Percentiles rank a stretch among this genome's conserved stretches.
Evolutionary conservation across 2,113 vertebrate species (phyloP).

Genomic region (Sula dactylatra): DNA sequence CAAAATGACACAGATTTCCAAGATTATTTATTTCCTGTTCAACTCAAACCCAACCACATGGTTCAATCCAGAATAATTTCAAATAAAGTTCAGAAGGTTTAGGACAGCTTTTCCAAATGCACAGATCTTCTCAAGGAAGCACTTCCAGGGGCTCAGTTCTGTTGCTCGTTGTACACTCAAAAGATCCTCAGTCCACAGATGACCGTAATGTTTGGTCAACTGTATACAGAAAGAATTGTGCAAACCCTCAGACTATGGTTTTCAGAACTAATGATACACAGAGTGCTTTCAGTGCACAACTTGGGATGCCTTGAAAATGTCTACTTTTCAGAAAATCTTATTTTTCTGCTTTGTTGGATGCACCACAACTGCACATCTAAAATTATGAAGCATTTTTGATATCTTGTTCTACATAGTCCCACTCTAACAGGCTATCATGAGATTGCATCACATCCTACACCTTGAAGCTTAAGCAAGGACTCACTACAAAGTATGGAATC

Average conservation of each 20-base stretch:
- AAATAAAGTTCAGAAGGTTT: neutral
- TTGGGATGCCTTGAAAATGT: neutral
- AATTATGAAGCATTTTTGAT: neutral
- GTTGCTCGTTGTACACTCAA: neutral
- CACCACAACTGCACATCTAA: neutral
- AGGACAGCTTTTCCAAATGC: neutral
- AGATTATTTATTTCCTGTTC: neutral
- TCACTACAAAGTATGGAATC: neutral
- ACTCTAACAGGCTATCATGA: neutral
- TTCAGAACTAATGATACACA: neutral
- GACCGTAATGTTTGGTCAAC: neutral
- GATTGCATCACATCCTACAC: neutral
- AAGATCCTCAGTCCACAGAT: neutral
- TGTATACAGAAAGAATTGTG: neutral
- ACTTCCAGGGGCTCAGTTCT: neutral
- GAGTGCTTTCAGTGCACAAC: neutral
- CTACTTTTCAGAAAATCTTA: neutral
- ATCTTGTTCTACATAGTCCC: neutral
- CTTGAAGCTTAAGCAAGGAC: neutral
- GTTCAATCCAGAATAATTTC: neutral
- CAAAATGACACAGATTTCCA: neutral
- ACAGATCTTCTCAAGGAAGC: neutral
- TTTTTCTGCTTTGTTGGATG: neutral
- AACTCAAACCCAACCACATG: neutral
- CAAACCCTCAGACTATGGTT: neutral